phyloP scores from a whole-genome alignment of 2,797 vertebrate genomes.

The Decapterus maruadsi region DNA sequence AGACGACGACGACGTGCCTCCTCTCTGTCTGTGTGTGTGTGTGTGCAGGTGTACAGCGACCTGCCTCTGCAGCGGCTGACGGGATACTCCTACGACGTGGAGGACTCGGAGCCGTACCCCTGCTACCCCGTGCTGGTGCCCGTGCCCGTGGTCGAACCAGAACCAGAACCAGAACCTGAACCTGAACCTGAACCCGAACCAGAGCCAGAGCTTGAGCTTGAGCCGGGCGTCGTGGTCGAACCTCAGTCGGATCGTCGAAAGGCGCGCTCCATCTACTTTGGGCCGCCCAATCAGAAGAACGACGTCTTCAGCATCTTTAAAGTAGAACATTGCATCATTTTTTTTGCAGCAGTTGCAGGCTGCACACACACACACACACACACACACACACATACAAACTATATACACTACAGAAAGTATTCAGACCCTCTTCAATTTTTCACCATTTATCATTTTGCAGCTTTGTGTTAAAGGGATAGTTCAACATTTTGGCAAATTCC shows the following conservation, averaged over 20 bases:
- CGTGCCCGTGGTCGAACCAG: not conserved
- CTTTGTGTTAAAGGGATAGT: too few species aligned
- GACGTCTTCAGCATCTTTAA: conserved; percentile 82
- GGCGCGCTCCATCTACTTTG: conserved; percentile 22
- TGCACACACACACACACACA: too few species aligned
- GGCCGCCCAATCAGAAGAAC: conserved; percentile 17
- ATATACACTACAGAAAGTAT: too few species aligned
- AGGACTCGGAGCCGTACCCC: conserved; percentile 56
- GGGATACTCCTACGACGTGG: conserved; percentile 62
- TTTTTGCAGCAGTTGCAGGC: not conserved
- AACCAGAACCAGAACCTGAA: not conserved
- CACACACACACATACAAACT: too few species aligned
- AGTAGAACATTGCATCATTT: conserved; percentile 57
- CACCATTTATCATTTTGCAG: too few species aligned
- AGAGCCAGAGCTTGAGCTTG: not conserved
- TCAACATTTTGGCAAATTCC: too few species aligned
- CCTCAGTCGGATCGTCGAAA: not conserved
- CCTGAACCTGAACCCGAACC: not conserved
- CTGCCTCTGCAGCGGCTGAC: conserved; percentile 75
- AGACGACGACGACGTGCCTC: not conserved
- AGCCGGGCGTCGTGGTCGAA: too few species aligned
- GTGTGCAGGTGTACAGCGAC: conserved; percentile 71
- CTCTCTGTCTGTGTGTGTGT: not conserved
- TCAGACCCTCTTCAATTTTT: too few species aligned
- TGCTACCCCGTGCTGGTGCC: conserved; percentile 37